phyloP scores from a whole-genome alignment of 1,140 invertebrate genomes.

The Drosophila pseudoobscura region DNA sequence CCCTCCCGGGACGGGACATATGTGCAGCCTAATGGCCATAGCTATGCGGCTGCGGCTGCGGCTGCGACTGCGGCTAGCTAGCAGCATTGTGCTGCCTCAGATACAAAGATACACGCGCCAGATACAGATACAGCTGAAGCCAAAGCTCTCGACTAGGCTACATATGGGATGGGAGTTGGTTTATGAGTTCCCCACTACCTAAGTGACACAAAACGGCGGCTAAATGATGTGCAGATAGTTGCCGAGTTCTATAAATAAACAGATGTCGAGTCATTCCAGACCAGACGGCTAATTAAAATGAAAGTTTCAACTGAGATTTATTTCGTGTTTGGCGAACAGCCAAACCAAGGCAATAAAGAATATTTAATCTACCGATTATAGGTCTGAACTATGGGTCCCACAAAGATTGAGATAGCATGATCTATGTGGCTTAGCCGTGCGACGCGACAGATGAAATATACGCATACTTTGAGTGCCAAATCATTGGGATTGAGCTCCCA shows the following conservation, averaged over 20 bases:
- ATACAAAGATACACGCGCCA: conserved; percentile 74
- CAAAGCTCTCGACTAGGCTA: conserved; percentile 6
- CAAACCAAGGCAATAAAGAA: conserved; percentile 17
- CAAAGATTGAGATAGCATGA: conserved; percentile 27
- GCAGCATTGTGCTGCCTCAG: conserved; percentile 51
- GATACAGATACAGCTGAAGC: conserved; percentile 61
- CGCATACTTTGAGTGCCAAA: neutral
- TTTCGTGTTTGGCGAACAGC: conserved; percentile 30
- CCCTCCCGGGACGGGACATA: conserved; percentile 22
- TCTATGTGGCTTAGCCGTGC: neutral
- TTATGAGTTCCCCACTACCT: conserved; percentile 67
- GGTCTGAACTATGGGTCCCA: neutral
- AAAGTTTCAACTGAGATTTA: conserved; percentile 51
- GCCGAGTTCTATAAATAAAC: conserved; percentile 73
- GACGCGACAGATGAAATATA: too few relatives aligned
- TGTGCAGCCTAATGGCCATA: conserved; percentile 51
- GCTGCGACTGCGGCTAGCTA: conserved; percentile 14
- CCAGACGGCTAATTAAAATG: conserved; percentile 73
- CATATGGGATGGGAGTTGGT: conserved; percentile 62
- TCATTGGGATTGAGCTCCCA: too few relatives aligned
- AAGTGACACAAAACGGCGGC: conserved; percentile 77
- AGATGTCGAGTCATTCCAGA: conserved; percentile 59
- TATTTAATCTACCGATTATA: conserved; percentile 26
- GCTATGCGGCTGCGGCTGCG: neutral
- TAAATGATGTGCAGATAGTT: conserved; percentile 76